phyloP scores from a whole-genome alignment of 2,113 vertebrate genomes.

The rat (Rattus norvegicus) region DNA sequence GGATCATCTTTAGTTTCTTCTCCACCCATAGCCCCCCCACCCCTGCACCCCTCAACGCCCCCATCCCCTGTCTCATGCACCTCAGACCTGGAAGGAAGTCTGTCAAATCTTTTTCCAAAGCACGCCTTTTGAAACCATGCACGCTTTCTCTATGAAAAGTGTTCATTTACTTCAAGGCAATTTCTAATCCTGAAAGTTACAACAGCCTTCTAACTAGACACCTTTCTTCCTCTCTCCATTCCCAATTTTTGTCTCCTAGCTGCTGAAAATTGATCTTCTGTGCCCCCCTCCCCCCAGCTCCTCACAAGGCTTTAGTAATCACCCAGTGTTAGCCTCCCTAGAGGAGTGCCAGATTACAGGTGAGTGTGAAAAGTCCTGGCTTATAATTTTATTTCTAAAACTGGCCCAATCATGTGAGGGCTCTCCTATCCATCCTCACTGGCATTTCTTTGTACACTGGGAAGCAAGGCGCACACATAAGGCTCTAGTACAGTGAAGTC shows the following conservation, averaged over 20 bases:
- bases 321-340: not conserved
- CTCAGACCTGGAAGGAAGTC: not conserved
- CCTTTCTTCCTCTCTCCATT: not conserved
- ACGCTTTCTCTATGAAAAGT: not conserved
- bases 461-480: not conserved
- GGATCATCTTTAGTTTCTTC: not conserved
- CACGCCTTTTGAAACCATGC: not conserved
- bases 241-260: not conserved
- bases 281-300: not conserved
- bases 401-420: not conserved
- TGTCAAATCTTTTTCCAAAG: not conserved
- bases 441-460: not conserved
- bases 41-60: too few relatives aligned
- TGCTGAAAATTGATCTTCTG: not conserved
- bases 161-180: not conserved
- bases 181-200: not conserved
- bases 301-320: not conserved
- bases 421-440: not conserved
- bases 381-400: slow-evolving; percentile 27
- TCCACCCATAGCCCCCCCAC: not conserved
- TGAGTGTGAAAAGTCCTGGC: not conserved
- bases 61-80: not conserved
- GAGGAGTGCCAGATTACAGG: not conserved
- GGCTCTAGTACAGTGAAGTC: not conserved
- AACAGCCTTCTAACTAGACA: not conserved